Conservation (phyloP, 2,888 invertebrate species). For the Caenorhabditis auriculariae region DNA sequence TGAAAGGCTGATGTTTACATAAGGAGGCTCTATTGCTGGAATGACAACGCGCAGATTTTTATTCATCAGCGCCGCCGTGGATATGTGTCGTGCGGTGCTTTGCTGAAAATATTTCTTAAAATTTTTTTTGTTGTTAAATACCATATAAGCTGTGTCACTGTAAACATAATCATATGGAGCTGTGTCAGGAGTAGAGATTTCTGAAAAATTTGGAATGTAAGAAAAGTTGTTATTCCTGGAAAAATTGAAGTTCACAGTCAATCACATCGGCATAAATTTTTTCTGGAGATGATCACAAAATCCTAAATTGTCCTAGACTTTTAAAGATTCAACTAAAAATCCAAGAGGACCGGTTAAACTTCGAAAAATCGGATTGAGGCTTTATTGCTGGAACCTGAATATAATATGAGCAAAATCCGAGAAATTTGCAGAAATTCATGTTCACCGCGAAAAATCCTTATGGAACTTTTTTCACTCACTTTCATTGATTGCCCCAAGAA, state of each 20-base stretch:
- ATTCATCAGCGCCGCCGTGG: constrained; percentile 8
- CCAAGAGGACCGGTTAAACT: no score
- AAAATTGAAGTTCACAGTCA: no score
- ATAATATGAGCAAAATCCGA: constrained; percentile 15
- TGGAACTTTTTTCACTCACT: constrained; percentile 4
- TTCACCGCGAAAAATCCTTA: not conserved
- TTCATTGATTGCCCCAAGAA: constrained; percentile 25
- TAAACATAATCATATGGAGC: constrained; percentile 19
- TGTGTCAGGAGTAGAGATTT: no score
- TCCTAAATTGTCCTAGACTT: no score
- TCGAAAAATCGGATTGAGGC: no score
- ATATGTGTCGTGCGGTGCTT: constrained; percentile 20
- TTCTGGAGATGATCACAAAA: no score
- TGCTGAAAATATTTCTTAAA: constrained; percentile 19
- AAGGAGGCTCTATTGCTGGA: constrained; percentile 49
- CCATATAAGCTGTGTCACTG: constrained; percentile 22
- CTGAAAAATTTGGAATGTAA: no score
- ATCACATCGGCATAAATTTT: no score
- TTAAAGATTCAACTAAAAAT: no score
- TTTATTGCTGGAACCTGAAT: no score
- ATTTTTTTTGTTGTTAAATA: constrained; percentile 1
- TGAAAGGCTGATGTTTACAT: constrained; percentile 22
- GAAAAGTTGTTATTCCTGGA: no score
- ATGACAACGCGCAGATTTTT: constrained; percentile 38
- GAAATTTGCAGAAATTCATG: constrained; percentile 2